Base-by-base conservation (phyloP, 30 jellyfish, hydroid and myxozoan genomes). In the Aurelia aurita complex sp. Pacific region DNA sequence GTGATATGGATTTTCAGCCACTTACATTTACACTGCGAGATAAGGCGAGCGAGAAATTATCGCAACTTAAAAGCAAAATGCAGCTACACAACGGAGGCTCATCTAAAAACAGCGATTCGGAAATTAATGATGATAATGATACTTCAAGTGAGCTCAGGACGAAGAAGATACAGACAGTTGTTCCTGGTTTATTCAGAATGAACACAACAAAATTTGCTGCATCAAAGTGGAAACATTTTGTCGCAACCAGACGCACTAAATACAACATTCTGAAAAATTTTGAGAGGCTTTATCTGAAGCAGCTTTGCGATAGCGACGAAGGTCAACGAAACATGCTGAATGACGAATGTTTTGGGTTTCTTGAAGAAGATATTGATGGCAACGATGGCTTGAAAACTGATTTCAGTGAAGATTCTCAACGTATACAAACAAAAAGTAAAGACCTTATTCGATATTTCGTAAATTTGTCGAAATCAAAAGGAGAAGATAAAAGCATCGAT, bases 391-490 rank as follows among this genome's bases (percentile, higher is more conserved):
- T 70, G 53, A 46, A 63, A 46, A n/a, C 19, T 8, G 60, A 67
- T 33, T 69, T 38, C 5, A 79, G 50, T 33, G 75, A 72, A 18
- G 35, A 51, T 5, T 15, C 13, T 17, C 71, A 40, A 61, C 80
- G 64, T 3, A 42, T 18, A 10, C 67, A 40, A 10, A 35, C 59
- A 34, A 73, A 84, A 65, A 73, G 83, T 59, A 89, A 89, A 40
- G 94, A 86, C 11, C 79, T 89, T 16, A 36, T 89, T 38, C 67
- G 76, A 55, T 89, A 89, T 77, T 89, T 89, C 64, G 77, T 76
- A 1, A 62, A 62, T 15, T 72, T 89, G 5, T 89, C 92, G 18
- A 73, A 70, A 19, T 9, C 74, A 42, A 85, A 76, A 42, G 93
- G 82, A n/a, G 80, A 67, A 17, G 70, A 82, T 40, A 55, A 64